A percentile compares a stretch with the other conserved stretches of the same genome.
These are phyloP conservation scores for Camelus bactrianus DNA, from an alignment of 2,113 vertebrate genomes.

Conservation along the genomic window DNA sequence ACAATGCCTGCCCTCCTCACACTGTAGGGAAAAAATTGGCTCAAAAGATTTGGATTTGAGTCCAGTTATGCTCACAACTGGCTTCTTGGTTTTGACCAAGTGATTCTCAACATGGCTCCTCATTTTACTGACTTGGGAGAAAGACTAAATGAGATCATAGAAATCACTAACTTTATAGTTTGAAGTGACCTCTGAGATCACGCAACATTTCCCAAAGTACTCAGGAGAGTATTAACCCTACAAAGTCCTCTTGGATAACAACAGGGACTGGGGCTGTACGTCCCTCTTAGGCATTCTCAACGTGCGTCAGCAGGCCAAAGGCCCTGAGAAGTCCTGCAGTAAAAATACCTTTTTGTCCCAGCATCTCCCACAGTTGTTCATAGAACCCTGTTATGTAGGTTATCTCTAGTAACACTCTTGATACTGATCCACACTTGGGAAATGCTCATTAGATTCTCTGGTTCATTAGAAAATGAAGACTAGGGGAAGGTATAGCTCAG, in stretches of 20 bases:
- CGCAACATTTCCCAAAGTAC: neutral
- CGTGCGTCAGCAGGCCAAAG: neutral
- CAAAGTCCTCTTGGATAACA: neutral
- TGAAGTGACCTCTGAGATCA: constrained; percentile 15
- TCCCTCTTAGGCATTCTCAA: neutral
- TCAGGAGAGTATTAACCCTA: neutral
- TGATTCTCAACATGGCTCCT: neutral
- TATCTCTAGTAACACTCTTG: neutral
- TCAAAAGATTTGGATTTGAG: neutral
- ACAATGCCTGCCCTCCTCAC: neutral
- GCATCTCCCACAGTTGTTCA: neutral
- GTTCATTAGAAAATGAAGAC: neutral
- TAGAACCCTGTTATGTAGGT: neutral
- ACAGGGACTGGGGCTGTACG: neutral
- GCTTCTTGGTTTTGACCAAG: neutral
- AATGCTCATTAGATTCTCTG: neutral
- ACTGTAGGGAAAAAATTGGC: accelerated
- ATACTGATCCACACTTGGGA: neutral
- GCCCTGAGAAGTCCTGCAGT: neutral
- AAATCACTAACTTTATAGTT: constrained; percentile 7
- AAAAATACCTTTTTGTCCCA: neutral
- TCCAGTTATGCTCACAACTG: neutral
- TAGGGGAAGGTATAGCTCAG: neutral
- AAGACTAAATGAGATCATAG: constrained; percentile 46
- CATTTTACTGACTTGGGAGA: neutral